Conservation (phyloP, 2,888 invertebrate genomes). For the Psylliodes chrysocephalus region DNA sequence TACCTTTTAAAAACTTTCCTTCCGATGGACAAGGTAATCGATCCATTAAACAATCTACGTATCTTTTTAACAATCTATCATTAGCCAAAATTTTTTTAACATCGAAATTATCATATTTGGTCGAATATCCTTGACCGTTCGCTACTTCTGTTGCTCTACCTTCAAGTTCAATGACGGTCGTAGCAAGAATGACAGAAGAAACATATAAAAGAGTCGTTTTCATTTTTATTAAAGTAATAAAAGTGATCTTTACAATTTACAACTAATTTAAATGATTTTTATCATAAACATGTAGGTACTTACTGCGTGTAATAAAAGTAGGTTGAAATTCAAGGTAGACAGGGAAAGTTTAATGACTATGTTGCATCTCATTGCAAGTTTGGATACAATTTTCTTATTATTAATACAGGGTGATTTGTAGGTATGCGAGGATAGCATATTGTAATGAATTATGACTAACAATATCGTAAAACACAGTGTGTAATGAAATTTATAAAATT, state of each 20-base stretch:
- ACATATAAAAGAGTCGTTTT: neutral
- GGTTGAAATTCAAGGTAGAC: slow-evolving; percentile 11
- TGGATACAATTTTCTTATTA: no score
- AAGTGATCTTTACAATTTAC: neutral
- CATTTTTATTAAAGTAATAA: neutral
- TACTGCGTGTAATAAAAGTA: neutral
- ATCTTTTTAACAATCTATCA: slow-evolving; percentile 70
- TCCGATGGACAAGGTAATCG: slow-evolving; percentile 72
- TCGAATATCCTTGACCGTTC: slow-evolving; percentile 65
- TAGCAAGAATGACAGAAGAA: neutral
- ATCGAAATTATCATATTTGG: slow-evolving; percentile 71
- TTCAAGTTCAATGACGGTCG: slow-evolving; percentile 55
- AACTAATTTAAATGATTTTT: neutral
- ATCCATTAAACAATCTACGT: slow-evolving; percentile 72
- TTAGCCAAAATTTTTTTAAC: slow-evolving; percentile 72
- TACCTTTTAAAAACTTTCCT: slow-evolving; percentile 67
- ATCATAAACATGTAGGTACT: neutral
- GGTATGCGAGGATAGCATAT: no score
- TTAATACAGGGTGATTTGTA: no score
- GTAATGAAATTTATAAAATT: no score
- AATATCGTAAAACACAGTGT: no score
- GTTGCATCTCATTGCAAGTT: no score
- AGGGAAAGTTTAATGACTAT: neutral
- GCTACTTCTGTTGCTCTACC: slow-evolving; percentile 50
- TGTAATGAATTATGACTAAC: no score